A percentile compares a stretch with the other conserved stretches of the same genome.
phyloP scores from a whole-genome alignment of 2,888 invertebrate genomes.

The Aproaerema taeniolella region DNA sequence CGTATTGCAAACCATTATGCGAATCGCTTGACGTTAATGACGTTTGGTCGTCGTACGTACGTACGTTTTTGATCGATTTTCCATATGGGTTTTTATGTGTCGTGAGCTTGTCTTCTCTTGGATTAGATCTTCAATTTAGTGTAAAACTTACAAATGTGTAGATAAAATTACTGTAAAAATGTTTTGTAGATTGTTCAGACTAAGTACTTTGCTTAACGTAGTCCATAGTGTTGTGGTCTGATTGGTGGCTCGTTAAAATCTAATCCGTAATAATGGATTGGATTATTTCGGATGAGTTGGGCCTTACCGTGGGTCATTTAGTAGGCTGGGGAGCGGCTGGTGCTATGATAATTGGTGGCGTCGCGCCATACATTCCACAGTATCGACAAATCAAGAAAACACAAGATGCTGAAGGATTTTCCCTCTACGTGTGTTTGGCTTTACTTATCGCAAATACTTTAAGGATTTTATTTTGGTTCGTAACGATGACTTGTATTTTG shows the following conservation, averaged over 20 bases:
- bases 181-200: slow-evolving; percentile 6
- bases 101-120: too few species aligned
- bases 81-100: too few species aligned
- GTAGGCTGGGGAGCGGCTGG: slow-evolving; percentile 88
- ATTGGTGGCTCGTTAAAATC: slow-evolving; percentile 15
- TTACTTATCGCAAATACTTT: slow-evolving; percentile 97
- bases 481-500: slow-evolving; percentile 21
- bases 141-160: slow-evolving; percentile 1
- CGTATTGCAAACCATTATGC: too few species aligned
- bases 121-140: too few species aligned
- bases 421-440: slow-evolving; percentile 96
- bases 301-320: slow-evolving; percentile 84
- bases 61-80: too few species aligned
- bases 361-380: slow-evolving; percentile 97
- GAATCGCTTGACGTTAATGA: too few species aligned
- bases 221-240: too few species aligned
- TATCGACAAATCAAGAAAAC: slow-evolving; percentile 94
- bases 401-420: slow-evolving; percentile 98
- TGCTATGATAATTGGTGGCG: slow-evolving; percentile 96
- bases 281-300: slow-evolving; percentile 86
- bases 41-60: too few species aligned
- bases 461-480: slow-evolving; percentile 98
- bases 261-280: slow-evolving; percentile 79
- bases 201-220: too few species aligned
- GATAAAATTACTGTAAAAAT: slow-evolving; percentile 13